Percentiles rank a stretch among this genome's conserved stretches.
Conservation (phyloP, 2,888 invertebrate species). For the Coelopa pilipes region DNA sequence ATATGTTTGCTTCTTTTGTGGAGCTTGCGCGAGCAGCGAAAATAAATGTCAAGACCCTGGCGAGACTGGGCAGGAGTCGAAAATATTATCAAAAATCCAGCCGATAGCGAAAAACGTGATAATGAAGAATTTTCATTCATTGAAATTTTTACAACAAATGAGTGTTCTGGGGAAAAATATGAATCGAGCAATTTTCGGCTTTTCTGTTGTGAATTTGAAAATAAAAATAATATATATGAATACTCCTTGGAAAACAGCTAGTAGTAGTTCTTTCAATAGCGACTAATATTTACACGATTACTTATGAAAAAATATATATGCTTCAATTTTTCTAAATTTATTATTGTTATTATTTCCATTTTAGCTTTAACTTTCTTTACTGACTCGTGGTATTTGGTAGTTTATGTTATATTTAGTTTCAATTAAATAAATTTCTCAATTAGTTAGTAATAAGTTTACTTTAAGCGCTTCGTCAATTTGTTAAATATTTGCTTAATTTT, state of each 20-base stretch:
- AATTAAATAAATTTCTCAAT: not conserved
- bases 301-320: constrained; percentile 24
- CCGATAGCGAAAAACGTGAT: too few species aligned
- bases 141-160: too few species aligned
- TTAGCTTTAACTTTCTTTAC: constrained; percentile 39
- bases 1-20: constrained; percentile 38
- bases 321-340: constrained; percentile 13
- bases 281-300: constrained; percentile 13
- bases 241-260: not conserved
- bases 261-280: not conserved
- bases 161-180: too few species aligned
- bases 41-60: not conserved
- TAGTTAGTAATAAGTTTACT: constrained; percentile 13
- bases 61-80: too few species aligned
- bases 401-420: not conserved
- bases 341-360: constrained; percentile 20
- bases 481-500: too few species aligned
- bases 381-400: not conserved
- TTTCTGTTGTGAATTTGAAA: too few species aligned
- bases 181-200: too few species aligned
- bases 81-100: too few species aligned
- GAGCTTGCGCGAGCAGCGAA: constrained; percentile 20
- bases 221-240: not conserved
- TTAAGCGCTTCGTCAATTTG: constrained; percentile 10
- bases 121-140: too few species aligned